Evolutionary conservation across 2,113 vertebrate genomes (phyloP), one percentile per base, ranked within the genome.

Genomic region (Coregonus clupeaformis): DNA sequence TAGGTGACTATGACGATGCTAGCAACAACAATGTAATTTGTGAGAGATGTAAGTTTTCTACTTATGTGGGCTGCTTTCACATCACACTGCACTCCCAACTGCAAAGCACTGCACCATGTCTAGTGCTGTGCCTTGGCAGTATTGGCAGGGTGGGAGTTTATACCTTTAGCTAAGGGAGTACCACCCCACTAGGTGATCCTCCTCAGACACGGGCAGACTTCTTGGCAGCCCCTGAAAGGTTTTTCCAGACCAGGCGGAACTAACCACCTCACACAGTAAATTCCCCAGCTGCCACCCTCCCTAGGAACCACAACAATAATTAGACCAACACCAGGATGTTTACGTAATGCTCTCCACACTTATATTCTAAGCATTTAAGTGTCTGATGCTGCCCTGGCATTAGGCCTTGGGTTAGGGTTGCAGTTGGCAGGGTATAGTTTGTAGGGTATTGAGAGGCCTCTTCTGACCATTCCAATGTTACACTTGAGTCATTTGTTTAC

Each of bases 241-340:
- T 42, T 42, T 12, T 79, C 72, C 75, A 74, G 47, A 82, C 73
- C 67, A 79, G 87, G 85, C 84, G 85, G 82, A 88, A 85, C 87
- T 87, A 87, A 88, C 86, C 83, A 80, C 80, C 84, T 78, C 73
- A 65, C 74, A 72, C 71, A 24, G 80, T 83, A 79, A 83, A 88
- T 82, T 87, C 77, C 83, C 82, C 76, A 74, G 82, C 87, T 80
- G 76, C 76, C 82, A 77, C 84, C 49, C 49, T 52, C 16, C 49
- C 81, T 79, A 76, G 85, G 77, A 85, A 22, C 77, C 84, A 81
- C 81, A 74, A 77, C 77, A 79, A 79, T 85, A 88, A 88, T 86
- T 86, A 87, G 78, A 85, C 65, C 77, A 87, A 86, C 29, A 77
- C 80, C 71, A 1, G 27, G 80, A 84, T 77, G 82, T 83, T 78